These are phyloP conservation scores for Noturus placidus DNA, from an alignment of 2,113 vertebrate genomes.

Conservation along the genomic window DNA sequence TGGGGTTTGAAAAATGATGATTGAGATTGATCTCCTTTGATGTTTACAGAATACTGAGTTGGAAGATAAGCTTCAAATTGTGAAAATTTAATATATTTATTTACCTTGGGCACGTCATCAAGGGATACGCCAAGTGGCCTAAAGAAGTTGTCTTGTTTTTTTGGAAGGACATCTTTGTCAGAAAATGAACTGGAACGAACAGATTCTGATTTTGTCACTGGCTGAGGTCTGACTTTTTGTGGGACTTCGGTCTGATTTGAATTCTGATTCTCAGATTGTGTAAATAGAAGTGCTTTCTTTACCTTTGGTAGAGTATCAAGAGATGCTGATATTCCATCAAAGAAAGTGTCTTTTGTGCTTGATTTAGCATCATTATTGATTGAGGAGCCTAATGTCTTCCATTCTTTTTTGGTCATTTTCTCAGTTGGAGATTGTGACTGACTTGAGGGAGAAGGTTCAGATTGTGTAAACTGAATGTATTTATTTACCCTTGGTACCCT, in stretches of 20 bases:
- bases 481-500: slow-evolving; percentile 21
- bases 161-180: background rate
- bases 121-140: background rate
- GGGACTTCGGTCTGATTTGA: background rate
- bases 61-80: background rate
- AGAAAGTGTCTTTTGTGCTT: background rate
- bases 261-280: background rate
- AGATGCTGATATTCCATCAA: background rate
- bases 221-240: background rate
- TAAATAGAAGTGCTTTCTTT: slow-evolving; percentile 31
- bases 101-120: slow-evolving; percentile 25
- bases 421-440: slow-evolving; percentile 5
- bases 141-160: background rate
- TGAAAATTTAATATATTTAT: slow-evolving; percentile 29
- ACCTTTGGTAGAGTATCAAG: slow-evolving; percentile 9
- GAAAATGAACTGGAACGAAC: background rate
- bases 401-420: background rate
- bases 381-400: background rate
- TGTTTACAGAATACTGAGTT: background rate
- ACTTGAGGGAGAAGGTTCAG: background rate
- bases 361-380: background rate
- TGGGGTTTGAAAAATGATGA: background rate
- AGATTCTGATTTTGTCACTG: background rate
- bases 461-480: slow-evolving; percentile 37
- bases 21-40: background rate